phyloP scores from a whole-genome alignment of 2,888 invertebrate genomes.

The Drosophila glabriapex region DNA sequence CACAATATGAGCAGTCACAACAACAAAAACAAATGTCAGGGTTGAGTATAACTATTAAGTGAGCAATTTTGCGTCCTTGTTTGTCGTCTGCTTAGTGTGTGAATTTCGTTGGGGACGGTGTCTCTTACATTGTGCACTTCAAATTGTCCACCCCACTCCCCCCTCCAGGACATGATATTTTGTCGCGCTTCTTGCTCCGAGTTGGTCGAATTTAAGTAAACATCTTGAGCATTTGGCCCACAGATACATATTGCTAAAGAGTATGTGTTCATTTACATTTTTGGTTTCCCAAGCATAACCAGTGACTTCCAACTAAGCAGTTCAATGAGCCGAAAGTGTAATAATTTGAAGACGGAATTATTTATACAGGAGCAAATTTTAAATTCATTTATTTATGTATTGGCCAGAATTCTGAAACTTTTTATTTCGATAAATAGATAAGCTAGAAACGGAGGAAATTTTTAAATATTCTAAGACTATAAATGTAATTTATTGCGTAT shows the following conservation, averaged over 20 bases:
- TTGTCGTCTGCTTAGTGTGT: slow-evolving; percentile 13
- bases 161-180: neutral
- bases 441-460: neutral
- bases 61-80: slow-evolving; percentile 19
- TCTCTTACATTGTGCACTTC: neutral
- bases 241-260: too few relatives aligned
- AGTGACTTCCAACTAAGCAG: neutral
- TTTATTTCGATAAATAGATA: neutral
- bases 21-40: slow-evolving; percentile 14
- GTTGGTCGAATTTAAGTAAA: neutral
- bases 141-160: neutral
- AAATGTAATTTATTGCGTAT: neutral
- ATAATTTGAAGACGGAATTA: neutral
- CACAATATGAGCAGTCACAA: slow-evolving; percentile 16
- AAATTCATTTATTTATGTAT: neutral
- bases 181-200: neutral
- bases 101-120: neutral
- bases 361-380: neutral
- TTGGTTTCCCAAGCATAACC: neutral
- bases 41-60: slow-evolving; percentile 31
- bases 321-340: neutral
- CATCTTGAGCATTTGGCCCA: neutral
- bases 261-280: neutral
- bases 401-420: neutral
- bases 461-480: neutral